Percentiles rank a stretch among this genome's conserved stretches.
phyloP scores from a whole-genome alignment of 2,888 invertebrate species.

The Scotopteryx bipunctaria region DNA sequence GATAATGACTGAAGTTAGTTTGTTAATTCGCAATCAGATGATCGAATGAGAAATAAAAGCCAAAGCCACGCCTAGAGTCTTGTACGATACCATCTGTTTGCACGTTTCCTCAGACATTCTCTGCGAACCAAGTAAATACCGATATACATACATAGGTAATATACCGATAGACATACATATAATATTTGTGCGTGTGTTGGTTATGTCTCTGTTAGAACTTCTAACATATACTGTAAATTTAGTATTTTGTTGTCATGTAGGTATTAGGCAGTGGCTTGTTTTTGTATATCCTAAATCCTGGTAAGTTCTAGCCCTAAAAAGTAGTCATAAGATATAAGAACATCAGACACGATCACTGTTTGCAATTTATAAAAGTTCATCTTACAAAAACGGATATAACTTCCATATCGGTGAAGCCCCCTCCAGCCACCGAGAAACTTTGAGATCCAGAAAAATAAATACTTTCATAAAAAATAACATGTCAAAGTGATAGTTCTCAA shows the following conservation, averaged over 20 bases:
- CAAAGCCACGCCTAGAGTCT: conserved; percentile 81
- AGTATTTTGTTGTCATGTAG: conserved; percentile 4
- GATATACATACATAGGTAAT: conserved; percentile 67
- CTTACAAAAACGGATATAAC: too few species aligned
- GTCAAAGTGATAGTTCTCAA: too few species aligned
- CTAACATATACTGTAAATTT: not conserved
- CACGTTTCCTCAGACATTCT: conserved; percentile 92
- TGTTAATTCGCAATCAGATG: conserved; percentile 79
- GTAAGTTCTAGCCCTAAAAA: not conserved
- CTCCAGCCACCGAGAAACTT: too few species aligned
- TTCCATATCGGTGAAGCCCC: too few species aligned
- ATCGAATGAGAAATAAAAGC: conserved; percentile 78
- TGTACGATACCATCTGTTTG: conserved; percentile 90
- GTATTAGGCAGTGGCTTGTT: conserved; percentile 22
- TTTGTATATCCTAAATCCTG: not conserved
- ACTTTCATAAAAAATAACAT: too few species aligned
- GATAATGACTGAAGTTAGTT: conserved; percentile 72
- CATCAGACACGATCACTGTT: too few species aligned
- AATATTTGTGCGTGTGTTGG: conserved; percentile 47
- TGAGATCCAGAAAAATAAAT: too few species aligned
- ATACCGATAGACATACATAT: conserved; percentile 62
- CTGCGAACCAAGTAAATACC: conserved; percentile 87
- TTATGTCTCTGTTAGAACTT: conserved; percentile 13
- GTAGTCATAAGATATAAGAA: not conserved
- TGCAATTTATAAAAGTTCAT: too few species aligned